Evolutionary conservation across 2,888 invertebrate genomes (phyloP), one percentile per base, ranked within the genome.

Genomic region (Mycalesis mineus): DNA sequence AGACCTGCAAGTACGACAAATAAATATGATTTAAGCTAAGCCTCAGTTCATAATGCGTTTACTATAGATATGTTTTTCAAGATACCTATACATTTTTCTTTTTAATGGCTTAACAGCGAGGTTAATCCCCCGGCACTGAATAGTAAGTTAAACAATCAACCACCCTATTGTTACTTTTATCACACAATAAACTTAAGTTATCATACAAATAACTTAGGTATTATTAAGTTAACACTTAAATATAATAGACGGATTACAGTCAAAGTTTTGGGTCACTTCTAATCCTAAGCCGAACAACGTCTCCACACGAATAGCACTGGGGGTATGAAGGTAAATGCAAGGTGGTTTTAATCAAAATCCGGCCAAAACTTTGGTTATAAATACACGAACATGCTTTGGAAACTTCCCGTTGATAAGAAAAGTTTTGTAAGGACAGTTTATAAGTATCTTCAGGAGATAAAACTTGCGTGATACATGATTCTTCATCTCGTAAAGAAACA

Each of bases 361-460:
- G 15, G 22, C 8, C 15, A 22, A 28, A 64, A 61, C 50, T 62
- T 61, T 45, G 29, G 37, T 55, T 56, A 61, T 55, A 64, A 60
- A 57, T 60, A 55, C 14, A 6, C 29, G 47, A 53, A 44, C 45
- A 56, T 39, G 52, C 45, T 44, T 51, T 51, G 42, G 33, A 50
- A 58, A 58, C 42, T 57, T 50, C 17, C 45, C 53, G 53, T 54
- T 62, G 64, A 60, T 65, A 61, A 54, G 54, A 59, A 60, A 65
- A 64, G 55, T 62, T 61, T 49, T 7, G 50, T 50, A 55, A 53
- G 61, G 57, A 58, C 57, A 45, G 31, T 53, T 22, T 56, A 57
- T 55, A 61, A 22, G 22, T 22, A 22, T 22, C 22, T 22, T 2
- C 17, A 44, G 54, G 48, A 51, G 57, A 60, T 61, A 57, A 44